These are phyloP conservation scores for Aplodontia rufa DNA, from an alignment of 2,113 vertebrate genomes.

Conservation along the genomic window DNA sequence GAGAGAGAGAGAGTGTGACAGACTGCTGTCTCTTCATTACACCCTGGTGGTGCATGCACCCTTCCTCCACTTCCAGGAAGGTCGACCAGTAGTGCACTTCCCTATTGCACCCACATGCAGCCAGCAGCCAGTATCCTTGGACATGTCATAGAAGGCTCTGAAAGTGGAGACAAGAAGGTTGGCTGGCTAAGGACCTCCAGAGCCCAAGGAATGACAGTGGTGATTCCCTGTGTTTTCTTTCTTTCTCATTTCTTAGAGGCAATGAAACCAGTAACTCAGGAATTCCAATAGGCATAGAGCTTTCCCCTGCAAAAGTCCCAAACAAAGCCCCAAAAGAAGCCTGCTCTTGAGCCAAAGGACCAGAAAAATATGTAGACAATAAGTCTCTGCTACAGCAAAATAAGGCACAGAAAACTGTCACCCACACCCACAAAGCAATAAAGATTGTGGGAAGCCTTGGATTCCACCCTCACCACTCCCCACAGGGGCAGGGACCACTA, in stretches of 20 bases:
- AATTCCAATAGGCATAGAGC: neutral
- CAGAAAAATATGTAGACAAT: too few relatives aligned
- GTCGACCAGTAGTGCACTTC: fast-evolving
- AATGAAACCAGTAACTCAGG: neutral
- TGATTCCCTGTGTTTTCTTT: neutral
- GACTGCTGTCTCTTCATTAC: neutral
- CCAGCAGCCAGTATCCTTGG: neutral
- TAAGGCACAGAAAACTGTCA: neutral
- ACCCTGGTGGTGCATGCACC: fast-evolving
- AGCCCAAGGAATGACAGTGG: fast-evolving
- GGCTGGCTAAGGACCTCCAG: neutral
- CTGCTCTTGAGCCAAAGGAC: neutral
- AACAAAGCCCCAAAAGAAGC: neutral
- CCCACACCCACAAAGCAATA: too few relatives aligned
- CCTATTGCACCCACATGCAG: neutral
- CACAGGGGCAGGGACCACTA: too few relatives aligned
- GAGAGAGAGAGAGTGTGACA: too few relatives aligned
- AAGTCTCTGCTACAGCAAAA: neutral
- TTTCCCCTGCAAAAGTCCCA: neutral
- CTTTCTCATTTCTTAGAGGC: neutral
- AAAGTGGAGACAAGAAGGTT: neutral
- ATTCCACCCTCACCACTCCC: neutral
- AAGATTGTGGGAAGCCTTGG: neutral
- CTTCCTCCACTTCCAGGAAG: neutral
- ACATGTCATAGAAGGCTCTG: too few relatives aligned